Percentiles rank a stretch among this genome's conserved stretches.
Evolutionary conservation across 1,140 invertebrate species (phyloP).

Genomic region (Plodia interpunctella): DNA sequence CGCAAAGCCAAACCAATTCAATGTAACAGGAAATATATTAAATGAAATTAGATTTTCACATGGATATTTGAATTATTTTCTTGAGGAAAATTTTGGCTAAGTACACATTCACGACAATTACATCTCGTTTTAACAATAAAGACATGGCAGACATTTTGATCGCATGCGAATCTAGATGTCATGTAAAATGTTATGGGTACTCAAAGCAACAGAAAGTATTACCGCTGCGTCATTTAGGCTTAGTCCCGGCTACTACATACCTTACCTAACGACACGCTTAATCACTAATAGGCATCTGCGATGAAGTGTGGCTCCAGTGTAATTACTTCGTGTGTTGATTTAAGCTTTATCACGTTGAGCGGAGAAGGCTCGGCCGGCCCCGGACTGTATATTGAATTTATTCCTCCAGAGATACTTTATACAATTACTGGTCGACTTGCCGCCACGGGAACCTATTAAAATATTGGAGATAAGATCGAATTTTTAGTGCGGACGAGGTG

Average conservation of each 20-base stretch:
- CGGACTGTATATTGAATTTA: conserved; percentile 55
- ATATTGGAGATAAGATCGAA: conserved; percentile 69
- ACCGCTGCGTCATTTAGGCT: not conserved
- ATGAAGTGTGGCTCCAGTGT: conserved; percentile 62
- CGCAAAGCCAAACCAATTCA: conserved; percentile 2
- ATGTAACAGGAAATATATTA: not conserved
- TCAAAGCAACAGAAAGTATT: not conserved
- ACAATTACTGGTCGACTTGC: conserved; percentile 63
- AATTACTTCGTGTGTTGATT: conserved; percentile 72
- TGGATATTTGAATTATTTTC: no score
- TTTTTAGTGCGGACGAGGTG: conserved; percentile 61
- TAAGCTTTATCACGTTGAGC: conserved; percentile 60
- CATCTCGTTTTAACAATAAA: no score
- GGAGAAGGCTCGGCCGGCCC: conserved; percentile 30
- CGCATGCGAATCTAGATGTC: not conserved
- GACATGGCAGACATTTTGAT: no score
- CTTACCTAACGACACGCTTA: conserved; percentile 24
- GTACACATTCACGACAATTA: no score
- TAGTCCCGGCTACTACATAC: not conserved
- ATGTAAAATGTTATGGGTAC: not conserved
- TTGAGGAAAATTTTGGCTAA: no score
- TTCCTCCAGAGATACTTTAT: conserved; percentile 57
- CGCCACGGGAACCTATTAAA: conserved; percentile 71
- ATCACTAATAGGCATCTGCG: conserved; percentile 67
- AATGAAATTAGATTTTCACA: not conserved